A percentile compares a stretch with the other conserved stretches of the same genome.
phyloP scores from a whole-genome alignment of 2,888 invertebrate genomes.

The Euspilapteryx auroguttella region DNA sequence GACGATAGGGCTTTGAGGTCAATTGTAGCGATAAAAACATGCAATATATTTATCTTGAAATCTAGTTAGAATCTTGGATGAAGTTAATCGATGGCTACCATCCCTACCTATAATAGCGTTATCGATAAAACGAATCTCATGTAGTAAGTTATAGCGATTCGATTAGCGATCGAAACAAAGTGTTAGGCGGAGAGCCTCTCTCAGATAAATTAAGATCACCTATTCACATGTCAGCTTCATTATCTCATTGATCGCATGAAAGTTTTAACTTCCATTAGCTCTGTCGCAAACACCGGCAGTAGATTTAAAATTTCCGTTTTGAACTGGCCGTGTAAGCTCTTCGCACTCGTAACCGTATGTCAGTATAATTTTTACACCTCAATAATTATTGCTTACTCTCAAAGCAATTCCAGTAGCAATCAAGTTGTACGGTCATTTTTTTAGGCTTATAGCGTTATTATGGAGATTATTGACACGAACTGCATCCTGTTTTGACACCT shows the following conservation, averaged over 20 bases:
- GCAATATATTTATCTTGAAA: no score
- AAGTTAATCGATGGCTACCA: no score
- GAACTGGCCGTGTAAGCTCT: slow-evolving; percentile 14
- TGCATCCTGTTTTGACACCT: no score
- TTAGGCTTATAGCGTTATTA: slow-evolving; percentile 33
- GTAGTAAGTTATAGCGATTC: slow-evolving; percentile 29
- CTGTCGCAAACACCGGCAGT: slow-evolving; percentile 28
- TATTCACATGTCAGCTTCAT: slow-evolving; percentile 46
- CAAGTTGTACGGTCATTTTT: slow-evolving; percentile 34
- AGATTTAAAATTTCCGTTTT: slow-evolving; percentile 8
- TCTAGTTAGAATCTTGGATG: no score
- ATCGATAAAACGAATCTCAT: slow-evolving; percentile 3
- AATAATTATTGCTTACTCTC: slow-evolving; percentile 31
- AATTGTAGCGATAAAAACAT: no score
- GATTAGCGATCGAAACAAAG: slow-evolving; percentile 36
- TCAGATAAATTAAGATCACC: slow-evolving; percentile 49
- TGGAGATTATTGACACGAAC: no score
- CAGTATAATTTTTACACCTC: slow-evolving; percentile 41
- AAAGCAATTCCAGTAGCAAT: slow-evolving; percentile 35
- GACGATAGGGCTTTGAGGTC: no score
- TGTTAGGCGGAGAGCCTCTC: slow-evolving; percentile 34
- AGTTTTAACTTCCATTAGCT: slow-evolving; percentile 43
- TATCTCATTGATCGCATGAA: slow-evolving; percentile 39
- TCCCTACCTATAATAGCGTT: no score
- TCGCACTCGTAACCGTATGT: slow-evolving; percentile 32